Evolutionary conservation across 2,888 invertebrate genomes (phyloP), one percentile per base, ranked within the genome.

Genomic region (Flexamia atlantica): DNA sequence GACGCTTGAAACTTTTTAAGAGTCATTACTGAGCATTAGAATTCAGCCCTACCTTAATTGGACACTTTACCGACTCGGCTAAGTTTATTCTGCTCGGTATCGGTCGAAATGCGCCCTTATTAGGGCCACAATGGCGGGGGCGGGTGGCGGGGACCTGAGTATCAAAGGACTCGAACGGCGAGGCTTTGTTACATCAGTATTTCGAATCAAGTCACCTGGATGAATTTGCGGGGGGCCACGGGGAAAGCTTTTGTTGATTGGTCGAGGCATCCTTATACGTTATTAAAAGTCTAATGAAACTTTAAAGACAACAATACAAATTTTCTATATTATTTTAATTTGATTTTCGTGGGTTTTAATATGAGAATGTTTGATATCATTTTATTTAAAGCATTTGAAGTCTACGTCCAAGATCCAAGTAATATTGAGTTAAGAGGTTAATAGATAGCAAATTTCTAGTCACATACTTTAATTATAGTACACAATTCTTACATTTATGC

Each of bases 11-110:
- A 57, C 79, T 57, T 79, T 79, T 50, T 57, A 36, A 79, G 79
- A 79, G 79, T 57, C 79, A 79, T 79, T 79, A 79, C 79, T 28
- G 30, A 17, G 25, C 42, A 40, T 36, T 72, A 72, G 32, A 40
- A 23, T 40, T n/a, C 40, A 32, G 28, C 46, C 42, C 30, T 57
- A 79, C 79, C 79, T 79, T 79, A 79, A 79, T 79, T 79, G 79
- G 79, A 20, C 79, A 53, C 79, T 57, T 57, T 50, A 14, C 25
- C 14, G 10, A 12, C n/a, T n/a, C 25, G 5, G 60, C 32, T 79
- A 53, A 57, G 79, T 79, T 79, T 57, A 79, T 57, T 30, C 68
- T 68, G 23, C 68, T 30, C 25, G 32, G 32, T 5, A 30, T 68
- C n/a, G 72, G 72, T 17, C 32, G 60, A 28, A 28, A 60, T 12